Conservation (phyloP, 2,797 vertebrate genomes). For the Sylvia borin region DNA sequence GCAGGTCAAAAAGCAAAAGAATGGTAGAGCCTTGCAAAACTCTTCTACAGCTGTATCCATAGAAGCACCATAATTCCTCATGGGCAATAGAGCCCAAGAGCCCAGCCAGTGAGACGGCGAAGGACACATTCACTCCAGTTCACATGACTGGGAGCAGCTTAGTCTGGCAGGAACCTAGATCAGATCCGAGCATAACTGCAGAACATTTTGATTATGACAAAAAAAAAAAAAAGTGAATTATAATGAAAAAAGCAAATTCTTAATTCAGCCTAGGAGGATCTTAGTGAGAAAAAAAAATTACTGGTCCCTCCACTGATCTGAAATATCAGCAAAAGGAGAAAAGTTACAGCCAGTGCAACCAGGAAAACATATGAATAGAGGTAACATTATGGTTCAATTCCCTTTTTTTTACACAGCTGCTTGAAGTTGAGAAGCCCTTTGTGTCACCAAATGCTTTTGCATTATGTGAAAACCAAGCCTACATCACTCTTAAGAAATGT, state of each 20-base stretch:
- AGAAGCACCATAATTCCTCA: background rate
- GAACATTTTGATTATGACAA: background rate
- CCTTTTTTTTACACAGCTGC: background rate
- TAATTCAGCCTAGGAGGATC: background rate
- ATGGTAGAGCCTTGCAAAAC: background rate
- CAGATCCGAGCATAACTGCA: background rate
- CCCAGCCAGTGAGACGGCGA: rapidly evolving
- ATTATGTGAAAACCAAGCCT: background rate
- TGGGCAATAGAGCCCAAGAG: background rate
- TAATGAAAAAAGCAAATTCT: background rate
- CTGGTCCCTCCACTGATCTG: background rate
- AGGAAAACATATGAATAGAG: background rate
- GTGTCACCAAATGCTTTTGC: background rate
- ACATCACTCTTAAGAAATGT: background rate
- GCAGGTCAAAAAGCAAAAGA: background rate
- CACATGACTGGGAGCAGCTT: background rate
- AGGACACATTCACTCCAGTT: background rate
- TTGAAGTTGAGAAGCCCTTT: background rate
- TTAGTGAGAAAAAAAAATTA: background rate
- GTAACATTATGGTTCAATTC: background rate
- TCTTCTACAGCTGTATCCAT: background rate
- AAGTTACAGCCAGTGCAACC: background rate
- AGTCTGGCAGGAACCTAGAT: background rate
- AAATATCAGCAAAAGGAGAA: background rate
- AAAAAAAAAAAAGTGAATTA: background rate